Base-by-base conservation (phyloP, 2,113 vertebrate genomes). In the Callaeas wilsoni region DNA sequence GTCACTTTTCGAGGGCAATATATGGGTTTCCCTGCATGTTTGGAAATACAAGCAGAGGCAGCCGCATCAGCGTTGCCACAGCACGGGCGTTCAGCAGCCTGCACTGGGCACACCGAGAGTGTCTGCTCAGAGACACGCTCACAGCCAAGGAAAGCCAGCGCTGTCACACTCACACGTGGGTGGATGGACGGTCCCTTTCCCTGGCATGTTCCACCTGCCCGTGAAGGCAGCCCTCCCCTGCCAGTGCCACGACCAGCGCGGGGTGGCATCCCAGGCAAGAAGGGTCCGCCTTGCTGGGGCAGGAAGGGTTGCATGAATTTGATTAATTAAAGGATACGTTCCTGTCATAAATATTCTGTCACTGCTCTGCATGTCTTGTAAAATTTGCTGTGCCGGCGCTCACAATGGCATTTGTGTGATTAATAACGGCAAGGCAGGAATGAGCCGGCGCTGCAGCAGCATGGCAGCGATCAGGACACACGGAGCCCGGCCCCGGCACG, bases 231-330 rank as follows among this genome's bases (percentile, higher is more conserved):
- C 52, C 1, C 16, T 39, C 15, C 47, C 42, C 37, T 9, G 16
- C 19, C 12, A 7, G 8, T 37, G 70, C 68, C 18, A 12, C 0
- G 0, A 42, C 35, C 6, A 12, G 32, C 1, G 0, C 0, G 0
- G 35, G 14, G 20, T 7, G 37, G 15, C 35, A 46, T 30, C 37
- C 78, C 0, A 1, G 26, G 32, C 59, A 57, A 1, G 9, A 60
- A 55, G 21, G 21, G 33, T 50, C 68, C 0, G 0, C 47, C 56
- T 55, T 41, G 49, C 70, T 25, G 4, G 33, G 76, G 39, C 29
- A n/a, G 26, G 53, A 53, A 46, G 21, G 42, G 35, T 84, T 17
- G 3, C 70, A 6, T 2, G 12, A 22, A 30, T 77, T 30, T 73
- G 55, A 88, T 93, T 69, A 59, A 91, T 77, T 74, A 41, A 2